Conservation (phyloP, 2,888 invertebrate genomes). For the Muschampia plurimacula region DNA sequence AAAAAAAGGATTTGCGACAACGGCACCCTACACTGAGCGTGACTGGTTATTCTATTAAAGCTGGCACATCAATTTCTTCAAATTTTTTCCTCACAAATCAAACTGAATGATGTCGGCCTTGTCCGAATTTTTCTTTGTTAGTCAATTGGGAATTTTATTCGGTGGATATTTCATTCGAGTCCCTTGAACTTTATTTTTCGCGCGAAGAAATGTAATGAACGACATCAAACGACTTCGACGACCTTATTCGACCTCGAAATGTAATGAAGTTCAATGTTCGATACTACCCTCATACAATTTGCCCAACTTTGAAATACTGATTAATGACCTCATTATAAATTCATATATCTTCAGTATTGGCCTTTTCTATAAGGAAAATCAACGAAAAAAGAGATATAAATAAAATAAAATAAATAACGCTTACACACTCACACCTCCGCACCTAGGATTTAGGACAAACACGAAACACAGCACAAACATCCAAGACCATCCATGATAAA, state of each 20-base stretch:
- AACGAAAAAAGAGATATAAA: too few species aligned
- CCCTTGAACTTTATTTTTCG: slow-evolving; percentile 6
- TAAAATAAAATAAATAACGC: too few species aligned
- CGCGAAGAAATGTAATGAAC: background rate
- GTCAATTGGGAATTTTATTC: slow-evolving; percentile 3
- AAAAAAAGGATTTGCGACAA: too few species aligned
- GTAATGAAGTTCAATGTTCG: background rate
- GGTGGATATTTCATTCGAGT: slow-evolving; percentile 2
- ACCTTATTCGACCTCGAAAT: background rate
- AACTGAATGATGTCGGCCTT: background rate
- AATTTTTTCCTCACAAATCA: background rate
- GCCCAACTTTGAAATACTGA: too few species aligned
- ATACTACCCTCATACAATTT: background rate
- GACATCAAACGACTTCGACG: background rate
- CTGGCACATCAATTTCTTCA: background rate
- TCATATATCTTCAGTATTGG: too few species aligned
- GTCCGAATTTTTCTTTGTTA: background rate
- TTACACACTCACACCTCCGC: too few species aligned
- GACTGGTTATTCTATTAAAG: background rate
- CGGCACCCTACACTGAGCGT: too few species aligned
- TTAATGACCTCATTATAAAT: too few species aligned
- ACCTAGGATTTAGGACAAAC: too few species aligned
- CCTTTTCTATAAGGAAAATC: too few species aligned
- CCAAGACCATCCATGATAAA: too few species aligned
- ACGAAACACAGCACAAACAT: too few species aligned